Evolutionary conservation across 2,113 vertebrate species (phyloP), one percentile per base, ranked within the genome.

Genomic region (Dendropsophus ebraccatus): DNA sequence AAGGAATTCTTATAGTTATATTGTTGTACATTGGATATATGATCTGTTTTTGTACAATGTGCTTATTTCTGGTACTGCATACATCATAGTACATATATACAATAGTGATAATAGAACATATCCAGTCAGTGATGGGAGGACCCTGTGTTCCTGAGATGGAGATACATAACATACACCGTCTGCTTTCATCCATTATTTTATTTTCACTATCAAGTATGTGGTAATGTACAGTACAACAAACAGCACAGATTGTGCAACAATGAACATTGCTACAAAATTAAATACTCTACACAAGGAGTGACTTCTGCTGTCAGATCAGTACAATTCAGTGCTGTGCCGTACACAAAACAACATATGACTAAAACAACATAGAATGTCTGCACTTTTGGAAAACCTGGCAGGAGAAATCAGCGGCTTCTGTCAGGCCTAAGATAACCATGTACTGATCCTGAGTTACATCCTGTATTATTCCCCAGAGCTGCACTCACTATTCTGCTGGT

Each of bases 121-220:
- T 41, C 41, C 41, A 41, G 3, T 41, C 41, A 41, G 41, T 41
- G 41, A 41, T 41, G 41, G 3, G 4, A 3, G 41, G 41, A 41
- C 8, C 41, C 41, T 56, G 17, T 19, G 54, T 56, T 19, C 13
- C 8, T 21, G 50, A 17, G 50, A 17, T 54, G 50, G 14, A 23
- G 54, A 6, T 5, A 32, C 14, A 32, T 67, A 10, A 67, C 1
- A 32, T 8, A 32, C 25, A 65, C 10, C 16, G 62, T 4, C 35
- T 1, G 1, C 19, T 13, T 41, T 58, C 23, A 25, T 35, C 50
- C 14, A 11, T 23, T n/a, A 47, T 88, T 93, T 98, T 98, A 97
- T 96, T 98, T 93, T 91, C 90, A 92, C 95, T 94, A 90, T 95
- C 93, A 95, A 93, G 95, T 95, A 93, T 91, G 93, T 96, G 94